Conservation (phyloP, 2,888 invertebrate species). For the Polyommatus icarus region DNA sequence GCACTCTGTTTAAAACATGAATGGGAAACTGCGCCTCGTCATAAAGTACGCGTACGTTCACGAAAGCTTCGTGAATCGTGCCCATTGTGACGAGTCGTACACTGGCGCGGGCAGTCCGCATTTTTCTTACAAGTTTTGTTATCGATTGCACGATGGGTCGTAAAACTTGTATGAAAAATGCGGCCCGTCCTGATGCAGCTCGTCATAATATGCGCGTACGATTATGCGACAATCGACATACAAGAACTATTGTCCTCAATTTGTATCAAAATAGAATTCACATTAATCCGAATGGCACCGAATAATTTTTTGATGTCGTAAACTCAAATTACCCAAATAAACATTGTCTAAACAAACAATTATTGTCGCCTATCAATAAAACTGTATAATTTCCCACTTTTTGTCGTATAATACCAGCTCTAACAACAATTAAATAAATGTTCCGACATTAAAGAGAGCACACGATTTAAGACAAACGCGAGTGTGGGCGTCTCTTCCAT, state of each 20-base stretch:
- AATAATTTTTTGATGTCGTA: slow-evolving; percentile 11
- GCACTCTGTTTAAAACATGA: no score
- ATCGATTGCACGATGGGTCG: no score
- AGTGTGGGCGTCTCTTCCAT: slow-evolving; percentile 29
- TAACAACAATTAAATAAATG: slow-evolving; percentile 26
- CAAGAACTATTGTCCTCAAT: not conserved
- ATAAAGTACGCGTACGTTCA: no score
- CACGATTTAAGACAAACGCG: slow-evolving; percentile 26
- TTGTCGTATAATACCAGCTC: slow-evolving; percentile 7
- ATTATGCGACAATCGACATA: not conserved
- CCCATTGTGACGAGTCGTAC: no score
- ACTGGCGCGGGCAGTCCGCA: no score
- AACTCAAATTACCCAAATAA: slow-evolving; percentile 26
- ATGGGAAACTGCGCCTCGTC: no score
- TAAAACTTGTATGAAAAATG: no score
- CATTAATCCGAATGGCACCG: not conserved
- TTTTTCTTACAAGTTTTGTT: no score
- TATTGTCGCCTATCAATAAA: slow-evolving; percentile 23
- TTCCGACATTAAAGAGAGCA: slow-evolving; percentile 24
- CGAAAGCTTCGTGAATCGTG: no score
- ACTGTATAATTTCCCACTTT: slow-evolving; percentile 26
- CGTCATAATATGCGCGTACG: no score
- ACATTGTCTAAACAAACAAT: slow-evolving; percentile 27
- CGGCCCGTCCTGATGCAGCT: no score
- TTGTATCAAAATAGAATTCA: not conserved